phyloP scores from a whole-genome alignment of 2,113 vertebrate genomes.

The Danio rerio region DNA sequence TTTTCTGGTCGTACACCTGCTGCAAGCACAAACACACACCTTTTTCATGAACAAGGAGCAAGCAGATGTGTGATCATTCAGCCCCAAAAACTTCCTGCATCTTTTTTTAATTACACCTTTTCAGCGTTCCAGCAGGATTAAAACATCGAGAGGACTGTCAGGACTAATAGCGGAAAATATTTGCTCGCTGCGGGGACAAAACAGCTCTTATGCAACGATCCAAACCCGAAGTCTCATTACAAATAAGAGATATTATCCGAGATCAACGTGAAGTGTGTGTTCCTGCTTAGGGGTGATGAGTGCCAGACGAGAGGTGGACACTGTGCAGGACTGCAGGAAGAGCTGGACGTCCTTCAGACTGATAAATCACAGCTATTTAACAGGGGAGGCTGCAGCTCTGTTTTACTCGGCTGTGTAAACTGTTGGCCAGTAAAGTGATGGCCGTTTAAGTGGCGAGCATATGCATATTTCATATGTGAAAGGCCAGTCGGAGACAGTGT shows the following conservation, averaged over 20 bases:
- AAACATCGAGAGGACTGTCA: slow-evolving; percentile 44
- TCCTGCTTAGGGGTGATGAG: background rate
- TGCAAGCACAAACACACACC: slow-evolving; percentile 59
- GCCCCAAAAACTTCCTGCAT: background rate
- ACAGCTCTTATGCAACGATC: background rate
- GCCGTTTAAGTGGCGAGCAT: background rate
- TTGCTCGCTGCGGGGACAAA: background rate
- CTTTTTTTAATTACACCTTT: slow-evolving; percentile 64
- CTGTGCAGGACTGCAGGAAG: background rate
- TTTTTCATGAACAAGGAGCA: background rate
- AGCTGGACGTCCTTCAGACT: background rate
- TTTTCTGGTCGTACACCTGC: slow-evolving; percentile 91
- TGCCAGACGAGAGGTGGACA: background rate
- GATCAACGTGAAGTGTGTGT: background rate
- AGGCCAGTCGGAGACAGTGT: no score
- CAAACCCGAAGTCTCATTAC: background rate
- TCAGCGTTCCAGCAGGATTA: no score
- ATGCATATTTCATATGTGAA: slow-evolving; percentile 15
- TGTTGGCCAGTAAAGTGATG: background rate
- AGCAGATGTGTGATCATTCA: background rate
- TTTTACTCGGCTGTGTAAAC: background rate
- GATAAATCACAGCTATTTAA: slow-evolving; percentile 8
- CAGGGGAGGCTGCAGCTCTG: background rate
- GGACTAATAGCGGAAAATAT: slow-evolving; percentile 56
- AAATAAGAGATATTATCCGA: background rate